Evolutionary conservation across 2,888 invertebrate species (phyloP), one percentile per base, ranked within the genome.

Genomic region (Leptinotarsa juncta): DNA sequence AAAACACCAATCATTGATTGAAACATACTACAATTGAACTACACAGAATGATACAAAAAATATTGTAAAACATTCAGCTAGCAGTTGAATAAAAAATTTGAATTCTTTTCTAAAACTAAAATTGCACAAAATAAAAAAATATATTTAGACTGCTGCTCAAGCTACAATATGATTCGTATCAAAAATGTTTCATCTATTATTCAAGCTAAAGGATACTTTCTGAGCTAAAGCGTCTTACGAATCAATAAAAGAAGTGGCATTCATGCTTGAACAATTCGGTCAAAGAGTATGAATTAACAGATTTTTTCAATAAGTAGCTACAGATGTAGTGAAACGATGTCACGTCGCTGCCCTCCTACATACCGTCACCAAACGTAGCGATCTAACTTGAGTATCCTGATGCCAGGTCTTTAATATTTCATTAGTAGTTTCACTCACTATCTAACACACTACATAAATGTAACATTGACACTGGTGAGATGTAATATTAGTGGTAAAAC

Each of bases 91-190:
- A 48, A 67, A 65, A 71, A 74, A 68, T 65, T 71, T 69, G 18
- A 65, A 67, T 51, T 76, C 57, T 69, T 10, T 74, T 48, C 70
- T 76, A 74, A 76, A 73, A 70, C 77, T 79, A 79, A 73, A 77
- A 79, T 79, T 79, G 79, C 79, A 79, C 79, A 73, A 77, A 72
- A 70, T 20, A 73, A 73, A 73, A 70, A 66, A 69, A 50, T 20
- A 51, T 32, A 49, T 73, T 78, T 77, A 75, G 70, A 80, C 76
- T 77, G 77, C 76, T 70, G 69, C 71, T 69, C 16, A 67, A 71
- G 32, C 18, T 16, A 18, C 66, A 71, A 66, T 71, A 42, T n/a
- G n/a, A n/a, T 62, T 62, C n/a, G 18, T 32, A 62, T 42, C 18
- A 71, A 23, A 12, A 57, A 16, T 12, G n/a, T 66, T 53, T 14